Conservation (phyloP, 2,113 vertebrate genomes). For the Puma concolor region DNA sequence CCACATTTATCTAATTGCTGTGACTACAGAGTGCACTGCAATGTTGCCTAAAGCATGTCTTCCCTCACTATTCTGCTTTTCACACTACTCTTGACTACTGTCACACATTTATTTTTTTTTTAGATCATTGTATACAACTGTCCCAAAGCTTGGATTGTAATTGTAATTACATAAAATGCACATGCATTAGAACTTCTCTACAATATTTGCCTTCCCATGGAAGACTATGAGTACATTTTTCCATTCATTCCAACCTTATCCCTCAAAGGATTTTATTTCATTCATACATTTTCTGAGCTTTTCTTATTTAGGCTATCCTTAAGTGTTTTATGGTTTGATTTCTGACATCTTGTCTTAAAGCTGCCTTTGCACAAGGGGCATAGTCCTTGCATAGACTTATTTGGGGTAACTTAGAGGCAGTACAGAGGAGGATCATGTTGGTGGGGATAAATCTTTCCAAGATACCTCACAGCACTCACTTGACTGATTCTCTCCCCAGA, state of each 20-base stretch:
- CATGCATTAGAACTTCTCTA: background rate
- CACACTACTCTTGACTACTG: background rate
- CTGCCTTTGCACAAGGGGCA: background rate
- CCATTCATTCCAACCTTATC: background rate
- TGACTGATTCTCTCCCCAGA: background rate
- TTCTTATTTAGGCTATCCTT: background rate
- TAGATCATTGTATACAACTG: background rate
- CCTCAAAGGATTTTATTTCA: background rate
- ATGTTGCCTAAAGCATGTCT: background rate
- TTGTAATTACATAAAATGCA: background rate
- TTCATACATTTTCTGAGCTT: background rate
- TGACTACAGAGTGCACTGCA: background rate
- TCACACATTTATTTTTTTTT: background rate
- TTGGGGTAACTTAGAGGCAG: background rate
- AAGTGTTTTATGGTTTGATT: background rate
- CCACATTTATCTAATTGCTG: background rate
- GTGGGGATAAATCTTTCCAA: background rate
- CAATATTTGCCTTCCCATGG: background rate
- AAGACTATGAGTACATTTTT: background rate
- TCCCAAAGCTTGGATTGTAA: background rate
- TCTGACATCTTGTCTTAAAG: background rate
- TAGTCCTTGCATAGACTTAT: background rate
- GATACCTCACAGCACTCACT: background rate
- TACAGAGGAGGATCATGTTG: background rate
- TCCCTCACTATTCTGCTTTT: background rate